Percentiles rank a stretch among this genome's conserved stretches.
phyloP scores from a whole-genome alignment of 2,888 invertebrate genomes.

The Conchocele bisecta region DNA sequence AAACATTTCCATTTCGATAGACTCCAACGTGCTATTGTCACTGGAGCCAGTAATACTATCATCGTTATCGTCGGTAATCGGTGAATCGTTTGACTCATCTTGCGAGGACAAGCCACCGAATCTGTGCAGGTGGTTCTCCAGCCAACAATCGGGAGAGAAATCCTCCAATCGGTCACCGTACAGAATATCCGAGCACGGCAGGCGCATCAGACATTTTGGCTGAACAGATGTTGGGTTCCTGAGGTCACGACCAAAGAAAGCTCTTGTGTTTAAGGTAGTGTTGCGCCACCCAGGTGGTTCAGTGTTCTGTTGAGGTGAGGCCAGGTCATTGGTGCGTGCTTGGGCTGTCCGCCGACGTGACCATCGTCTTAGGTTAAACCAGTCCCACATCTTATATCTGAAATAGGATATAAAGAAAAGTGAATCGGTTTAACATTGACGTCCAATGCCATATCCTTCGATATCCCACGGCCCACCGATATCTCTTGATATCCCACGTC shows the following conservation, averaged over 20 bases:
- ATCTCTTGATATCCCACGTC: no score
- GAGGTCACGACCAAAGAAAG: no score
- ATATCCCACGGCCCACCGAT: no score
- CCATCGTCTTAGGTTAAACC: conserved; percentile 22
- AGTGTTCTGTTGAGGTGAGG: no score
- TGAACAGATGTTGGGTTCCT: no score
- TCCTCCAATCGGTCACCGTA: conserved; percentile 66
- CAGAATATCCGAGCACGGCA: conserved; percentile 63
- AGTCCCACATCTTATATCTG: conserved; percentile 11
- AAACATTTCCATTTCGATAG: no score
- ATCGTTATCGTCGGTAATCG: conserved; percentile 30
- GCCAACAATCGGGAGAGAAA: conserved; percentile 70
- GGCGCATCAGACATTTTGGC: conserved; percentile 65
- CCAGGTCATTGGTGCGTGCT: no score
- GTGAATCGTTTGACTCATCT: neutral
- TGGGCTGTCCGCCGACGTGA: conserved; percentile 11
- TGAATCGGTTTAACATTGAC: neutral
- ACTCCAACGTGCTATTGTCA: conserved; percentile 10
- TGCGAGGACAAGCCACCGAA: conserved; percentile 58
- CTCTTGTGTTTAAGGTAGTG: no score
- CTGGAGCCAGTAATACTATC: conserved; percentile 39
- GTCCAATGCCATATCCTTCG: no score
- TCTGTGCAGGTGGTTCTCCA: conserved; percentile 65
- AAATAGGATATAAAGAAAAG: neutral
- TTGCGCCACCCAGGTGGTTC: no score